Base-by-base conservation (phyloP, 2,888 invertebrate genomes). In the Endomychus coccineus region DNA sequence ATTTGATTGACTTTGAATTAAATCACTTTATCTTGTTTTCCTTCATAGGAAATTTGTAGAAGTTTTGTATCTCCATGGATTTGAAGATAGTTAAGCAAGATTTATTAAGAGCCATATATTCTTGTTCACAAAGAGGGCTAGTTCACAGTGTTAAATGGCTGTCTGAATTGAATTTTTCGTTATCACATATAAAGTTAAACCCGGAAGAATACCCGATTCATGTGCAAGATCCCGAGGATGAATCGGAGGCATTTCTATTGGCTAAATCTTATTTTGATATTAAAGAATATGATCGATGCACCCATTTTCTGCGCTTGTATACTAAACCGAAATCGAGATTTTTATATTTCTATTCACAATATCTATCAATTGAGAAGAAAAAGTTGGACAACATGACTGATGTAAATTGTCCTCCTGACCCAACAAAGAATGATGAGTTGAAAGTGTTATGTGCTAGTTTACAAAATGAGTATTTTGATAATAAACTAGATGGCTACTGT, bases 191-290 rank as follows among this genome's bases (percentile, higher is more conserved):
- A 16, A 76, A 78, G 61, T 55, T 77, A 36, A 56, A 63, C 24
- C 64, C 69, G 25, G 71, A 74, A 45, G 77, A 80, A 35, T 58
- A 67, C 25, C 55, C 61, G 2, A 58, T 65, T 3, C 69, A 71
- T 28, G 61, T 70, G 22, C 62, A 69, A 4, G 69, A 73, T 28
- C 62, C 67, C 5, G 69, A 68, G 15, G 75, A 79, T 37, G 85
- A 87, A 50, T 71, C 73, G 44, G 85, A 86, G 55, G 68, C 71
- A 14, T 92, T 86, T 61, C 72, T 75, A 23, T 62, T 92, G 46
- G 87, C 89, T 0, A 90, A 88, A 62, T 81, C 83, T 44, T 92
- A 88, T 61, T 92, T 91, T 59, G 90, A 94, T 65, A 71, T 84
- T 27, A 83, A 86, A 51, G 95, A 96, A 63, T 95, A 90, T 62